Evolutionary conservation across 2,888 invertebrate genomes (phyloP).

Genomic region (Calliopum simillimum): DNA sequence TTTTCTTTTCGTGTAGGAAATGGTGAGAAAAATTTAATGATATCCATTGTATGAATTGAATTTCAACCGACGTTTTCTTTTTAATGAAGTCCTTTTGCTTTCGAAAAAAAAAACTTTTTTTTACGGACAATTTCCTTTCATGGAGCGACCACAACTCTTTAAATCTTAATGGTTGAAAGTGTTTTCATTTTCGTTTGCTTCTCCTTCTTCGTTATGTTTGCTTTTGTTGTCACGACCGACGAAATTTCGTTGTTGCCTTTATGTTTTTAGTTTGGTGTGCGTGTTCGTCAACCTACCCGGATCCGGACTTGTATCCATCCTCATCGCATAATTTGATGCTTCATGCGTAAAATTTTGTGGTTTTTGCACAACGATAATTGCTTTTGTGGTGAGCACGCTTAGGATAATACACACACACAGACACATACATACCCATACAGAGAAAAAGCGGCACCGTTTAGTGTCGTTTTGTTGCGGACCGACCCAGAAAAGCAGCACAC

Average conservation of each 20-base stretch:
- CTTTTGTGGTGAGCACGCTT: constrained; percentile 19
- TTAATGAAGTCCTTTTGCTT: not conserved
- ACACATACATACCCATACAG: constrained; percentile 3
- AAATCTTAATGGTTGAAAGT: not conserved
- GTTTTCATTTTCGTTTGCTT: not conserved
- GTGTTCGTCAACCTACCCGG: not conserved
- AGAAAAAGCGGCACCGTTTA: too few species aligned
- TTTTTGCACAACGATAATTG: constrained; percentile 19
- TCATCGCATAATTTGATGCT: constrained; percentile 8
- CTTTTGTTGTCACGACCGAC: not conserved
- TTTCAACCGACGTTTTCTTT: not conserved
- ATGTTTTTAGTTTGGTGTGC: not conserved
- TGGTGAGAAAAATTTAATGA: constrained; percentile 3
- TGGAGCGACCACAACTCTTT: too few species aligned
- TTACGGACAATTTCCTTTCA: too few species aligned
- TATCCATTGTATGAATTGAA: constrained; percentile 1
- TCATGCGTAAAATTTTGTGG: constrained; percentile 28
- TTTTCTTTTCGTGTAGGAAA: too few species aligned
- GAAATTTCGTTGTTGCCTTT: not conserved
- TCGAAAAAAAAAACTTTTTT: too few species aligned
- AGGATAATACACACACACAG: constrained; percentile 10
- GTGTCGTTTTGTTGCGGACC: not conserved
- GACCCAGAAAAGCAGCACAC: not conserved
- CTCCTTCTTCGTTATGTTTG: not conserved
- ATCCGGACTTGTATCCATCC: not conserved